phyloP scores from a whole-genome alignment of 2,797 vertebrate species.

The Alfaro cultratus region DNA sequence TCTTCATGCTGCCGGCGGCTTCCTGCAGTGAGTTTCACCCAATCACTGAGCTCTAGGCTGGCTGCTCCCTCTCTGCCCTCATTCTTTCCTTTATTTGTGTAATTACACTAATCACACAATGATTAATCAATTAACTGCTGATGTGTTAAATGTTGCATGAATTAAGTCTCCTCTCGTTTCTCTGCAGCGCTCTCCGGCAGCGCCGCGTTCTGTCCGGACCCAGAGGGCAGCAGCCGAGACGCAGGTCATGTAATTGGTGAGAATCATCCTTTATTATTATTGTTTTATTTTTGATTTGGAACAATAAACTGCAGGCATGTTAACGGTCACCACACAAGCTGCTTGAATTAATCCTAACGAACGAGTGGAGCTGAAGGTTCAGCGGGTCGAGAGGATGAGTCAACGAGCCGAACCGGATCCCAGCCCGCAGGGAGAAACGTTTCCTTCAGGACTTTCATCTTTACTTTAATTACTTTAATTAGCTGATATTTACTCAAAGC shows the following conservation, averaged over 20 bases:
- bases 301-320: not conserved
- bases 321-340: not conserved
- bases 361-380: conserved; percentile 7
- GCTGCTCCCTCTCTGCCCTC: not conserved
- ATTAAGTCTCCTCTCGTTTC: not conserved
- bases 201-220: conserved; percentile 66
- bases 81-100: not conserved
- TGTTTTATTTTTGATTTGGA: not conserved
- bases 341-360: not conserved
- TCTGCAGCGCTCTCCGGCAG: conserved; percentile 45
- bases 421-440: not conserved
- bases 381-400: not conserved
- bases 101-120: conserved; percentile 1
- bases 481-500: not conserved
- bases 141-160: not conserved
- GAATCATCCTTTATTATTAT: conserved; percentile 2
- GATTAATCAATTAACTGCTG: not conserved
- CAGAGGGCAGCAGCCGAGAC: conserved; percentile 41
- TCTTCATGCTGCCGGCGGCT: conserved; percentile 40
- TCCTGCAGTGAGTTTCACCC: conserved; percentile 47
- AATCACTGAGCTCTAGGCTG: not conserved
- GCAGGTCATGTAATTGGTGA: conserved; percentile 61
- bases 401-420: not conserved
- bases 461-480: not conserved
- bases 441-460: not conserved